Percentiles rank a stretch among this genome's conserved stretches.
Conservation (phyloP, 1,140 invertebrate genomes). For the Asbolus verrucosus region DNA sequence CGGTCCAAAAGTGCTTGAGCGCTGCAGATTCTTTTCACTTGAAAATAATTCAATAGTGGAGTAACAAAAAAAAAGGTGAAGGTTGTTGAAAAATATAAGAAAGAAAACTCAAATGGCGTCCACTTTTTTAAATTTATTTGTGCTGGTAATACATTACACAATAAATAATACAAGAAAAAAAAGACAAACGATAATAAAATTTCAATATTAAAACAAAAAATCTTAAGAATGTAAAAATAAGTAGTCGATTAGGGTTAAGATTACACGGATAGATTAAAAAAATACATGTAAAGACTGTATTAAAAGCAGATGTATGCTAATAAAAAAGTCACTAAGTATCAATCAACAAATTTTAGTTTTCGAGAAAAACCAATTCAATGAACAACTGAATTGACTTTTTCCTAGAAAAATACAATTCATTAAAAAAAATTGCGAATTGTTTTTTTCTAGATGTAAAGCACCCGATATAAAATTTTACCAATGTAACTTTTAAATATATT, state of each 20-base stretch:
- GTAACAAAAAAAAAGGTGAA: too few relatives aligned
- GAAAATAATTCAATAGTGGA: too few relatives aligned
- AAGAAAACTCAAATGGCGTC: too few relatives aligned
- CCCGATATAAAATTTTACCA: slow-evolving; percentile 58
- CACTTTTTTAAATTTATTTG: slow-evolving; percentile 58
- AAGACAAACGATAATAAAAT: slow-evolving; percentile 61
- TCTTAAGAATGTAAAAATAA: slow-evolving; percentile 53
- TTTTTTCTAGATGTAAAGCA: slow-evolving; percentile 49
- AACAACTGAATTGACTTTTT: too few relatives aligned
- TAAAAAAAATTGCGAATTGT: too few relatives aligned
- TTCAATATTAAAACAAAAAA: slow-evolving; percentile 59
- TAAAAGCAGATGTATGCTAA: slow-evolving; percentile 30
- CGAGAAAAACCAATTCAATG: slow-evolving; percentile 43
- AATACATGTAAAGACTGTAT: slow-evolving; percentile 30
- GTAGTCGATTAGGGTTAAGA: slow-evolving; percentile 37
- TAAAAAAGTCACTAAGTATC: slow-evolving; percentile 51
- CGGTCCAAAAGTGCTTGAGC: too few relatives aligned
- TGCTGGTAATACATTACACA: slow-evolving; percentile 60
- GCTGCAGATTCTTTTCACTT: too few relatives aligned
- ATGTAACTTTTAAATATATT: slow-evolving; percentile 58
- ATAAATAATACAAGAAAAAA: slow-evolving; percentile 59
- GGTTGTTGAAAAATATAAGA: too few relatives aligned
- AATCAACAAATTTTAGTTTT: slow-evolving; percentile 50
- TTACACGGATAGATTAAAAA: slow-evolving; percentile 36
- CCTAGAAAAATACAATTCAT: too few relatives aligned